A percentile compares a stretch with the other conserved stretches of the same genome.
phyloP scores from a whole-genome alignment of 2,113 vertebrate species.

The Hemibagrus wyckioides region DNA sequence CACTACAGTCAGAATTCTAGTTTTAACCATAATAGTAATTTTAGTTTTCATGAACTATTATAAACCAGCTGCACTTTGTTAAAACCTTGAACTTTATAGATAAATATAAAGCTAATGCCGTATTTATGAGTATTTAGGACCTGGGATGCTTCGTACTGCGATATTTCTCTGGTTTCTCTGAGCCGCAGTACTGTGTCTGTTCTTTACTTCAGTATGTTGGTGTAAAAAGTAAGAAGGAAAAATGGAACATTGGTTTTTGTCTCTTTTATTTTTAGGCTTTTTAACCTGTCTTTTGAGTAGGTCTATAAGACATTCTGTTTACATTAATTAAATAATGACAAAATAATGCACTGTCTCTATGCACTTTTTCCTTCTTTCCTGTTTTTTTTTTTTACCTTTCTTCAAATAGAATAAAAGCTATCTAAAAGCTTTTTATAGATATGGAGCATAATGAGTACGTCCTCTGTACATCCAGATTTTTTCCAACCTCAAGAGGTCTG shows the following conservation, averaged over 20 bases:
- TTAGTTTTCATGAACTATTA: not conserved
- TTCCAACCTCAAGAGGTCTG: conserved; percentile 2
- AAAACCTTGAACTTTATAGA: not conserved
- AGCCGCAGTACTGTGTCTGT: not conserved
- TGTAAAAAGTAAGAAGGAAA: not conserved
- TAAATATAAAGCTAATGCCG: not conserved
- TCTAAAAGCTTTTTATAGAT: not conserved
- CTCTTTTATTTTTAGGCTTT: not conserved
- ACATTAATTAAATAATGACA: not conserved
- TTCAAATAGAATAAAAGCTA: not conserved
- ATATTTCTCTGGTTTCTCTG: not conserved
- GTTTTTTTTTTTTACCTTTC: too few relatives aligned
- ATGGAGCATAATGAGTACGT: not conserved
- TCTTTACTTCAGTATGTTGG: not conserved
- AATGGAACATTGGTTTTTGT: not conserved
- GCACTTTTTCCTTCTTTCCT: not conserved
- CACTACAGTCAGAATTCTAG: not conserved
- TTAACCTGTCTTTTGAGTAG: not conserved
- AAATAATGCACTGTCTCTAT: not conserved
- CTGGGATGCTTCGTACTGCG: not conserved
- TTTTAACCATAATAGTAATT: not conserved
- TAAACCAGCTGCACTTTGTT: not conserved
- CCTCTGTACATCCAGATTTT: not conserved
- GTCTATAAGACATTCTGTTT: not conserved
- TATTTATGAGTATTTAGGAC: not conserved